Conservation (phyloP, 2,888 invertebrate genomes). For the Ctenicera cuprea region DNA sequence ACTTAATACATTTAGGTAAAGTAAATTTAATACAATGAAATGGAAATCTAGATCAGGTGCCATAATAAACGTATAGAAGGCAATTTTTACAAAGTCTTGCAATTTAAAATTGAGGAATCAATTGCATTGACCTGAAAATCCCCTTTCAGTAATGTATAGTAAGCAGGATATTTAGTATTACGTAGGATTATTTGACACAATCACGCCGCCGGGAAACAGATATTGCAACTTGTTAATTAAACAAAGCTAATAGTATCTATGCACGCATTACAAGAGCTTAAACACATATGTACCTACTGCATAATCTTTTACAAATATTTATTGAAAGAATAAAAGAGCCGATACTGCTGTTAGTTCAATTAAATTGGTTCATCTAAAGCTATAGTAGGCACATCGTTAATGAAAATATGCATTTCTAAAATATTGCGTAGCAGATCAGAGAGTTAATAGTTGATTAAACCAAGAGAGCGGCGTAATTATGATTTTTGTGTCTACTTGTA, state of each 20-base stretch:
- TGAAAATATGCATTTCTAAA: too few species aligned
- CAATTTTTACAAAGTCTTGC: too few species aligned
- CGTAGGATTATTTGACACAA: slow-evolving; percentile 10
- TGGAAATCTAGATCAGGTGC: too few species aligned
- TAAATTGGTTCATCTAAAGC: neutral
- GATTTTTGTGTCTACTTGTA: too few species aligned
- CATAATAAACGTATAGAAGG: too few species aligned
- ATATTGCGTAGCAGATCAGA: too few species aligned
- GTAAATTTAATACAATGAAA: too few species aligned
- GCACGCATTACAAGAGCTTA: slow-evolving; percentile 36
- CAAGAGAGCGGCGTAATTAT: too few species aligned
- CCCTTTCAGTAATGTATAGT: neutral
- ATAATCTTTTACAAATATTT: slow-evolving; percentile 51
- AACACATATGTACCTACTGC: slow-evolving; percentile 38
- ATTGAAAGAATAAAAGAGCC: slow-evolving; percentile 39
- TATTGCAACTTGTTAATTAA: slow-evolving; percentile 41
- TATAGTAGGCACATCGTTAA: too few species aligned
- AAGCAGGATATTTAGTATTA: slow-evolving; percentile 5
- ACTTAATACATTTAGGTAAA: too few species aligned
- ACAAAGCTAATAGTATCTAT: slow-evolving; percentile 41
- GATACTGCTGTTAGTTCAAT: slow-evolving; percentile 22
- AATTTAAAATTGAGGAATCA: too few species aligned
- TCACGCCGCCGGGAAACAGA: slow-evolving; percentile 23
- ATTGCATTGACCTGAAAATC: neutral
- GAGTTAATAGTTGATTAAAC: too few species aligned